These are phyloP conservation scores for Oreonectes daqikongensis DNA, from an alignment of 2,797 vertebrate species.

Conservation along the genomic window DNA sequence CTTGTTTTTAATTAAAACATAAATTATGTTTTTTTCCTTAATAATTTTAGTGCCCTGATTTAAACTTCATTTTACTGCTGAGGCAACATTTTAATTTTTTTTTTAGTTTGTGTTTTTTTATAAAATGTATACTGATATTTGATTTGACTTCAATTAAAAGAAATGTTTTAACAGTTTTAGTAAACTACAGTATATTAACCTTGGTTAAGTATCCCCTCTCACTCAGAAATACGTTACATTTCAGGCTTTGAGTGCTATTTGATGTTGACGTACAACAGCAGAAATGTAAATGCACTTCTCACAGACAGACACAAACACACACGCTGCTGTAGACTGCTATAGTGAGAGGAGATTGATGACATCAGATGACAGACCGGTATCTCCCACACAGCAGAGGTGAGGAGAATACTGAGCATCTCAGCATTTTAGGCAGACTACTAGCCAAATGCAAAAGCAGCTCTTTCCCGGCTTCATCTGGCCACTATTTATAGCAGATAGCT, in stretches of 20 bases:
- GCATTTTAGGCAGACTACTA: constrained; percentile 45
- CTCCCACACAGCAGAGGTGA: constrained; percentile 25
- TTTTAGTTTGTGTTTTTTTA: no score
- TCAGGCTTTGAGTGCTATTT: neutral
- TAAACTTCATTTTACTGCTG: no score
- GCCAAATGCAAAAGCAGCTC: constrained; percentile 56
- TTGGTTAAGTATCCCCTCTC: no score
- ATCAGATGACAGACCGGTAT: constrained; percentile 47
- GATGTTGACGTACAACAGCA: neutral
- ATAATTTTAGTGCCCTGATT: no score
- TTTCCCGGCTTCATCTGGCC: constrained; percentile 52
- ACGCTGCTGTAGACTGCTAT: neutral
- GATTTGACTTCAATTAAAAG: no score
- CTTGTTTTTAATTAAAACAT: no score
- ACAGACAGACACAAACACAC: neutral
- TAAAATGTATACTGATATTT: no score
- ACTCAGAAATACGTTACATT: no score
- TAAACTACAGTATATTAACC: no score
- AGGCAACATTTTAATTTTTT: no score
- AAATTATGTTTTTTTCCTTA: no score
- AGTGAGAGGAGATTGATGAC: constrained; percentile 15
- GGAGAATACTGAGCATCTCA: constrained; percentile 52
- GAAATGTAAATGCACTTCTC: neutral
- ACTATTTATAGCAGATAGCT: constrained; percentile 57
- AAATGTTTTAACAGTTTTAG: no score